These are phyloP conservation scores for Pantala flavescens DNA, from an alignment of 1,140 invertebrate species.

Conservation along the genomic window DNA sequence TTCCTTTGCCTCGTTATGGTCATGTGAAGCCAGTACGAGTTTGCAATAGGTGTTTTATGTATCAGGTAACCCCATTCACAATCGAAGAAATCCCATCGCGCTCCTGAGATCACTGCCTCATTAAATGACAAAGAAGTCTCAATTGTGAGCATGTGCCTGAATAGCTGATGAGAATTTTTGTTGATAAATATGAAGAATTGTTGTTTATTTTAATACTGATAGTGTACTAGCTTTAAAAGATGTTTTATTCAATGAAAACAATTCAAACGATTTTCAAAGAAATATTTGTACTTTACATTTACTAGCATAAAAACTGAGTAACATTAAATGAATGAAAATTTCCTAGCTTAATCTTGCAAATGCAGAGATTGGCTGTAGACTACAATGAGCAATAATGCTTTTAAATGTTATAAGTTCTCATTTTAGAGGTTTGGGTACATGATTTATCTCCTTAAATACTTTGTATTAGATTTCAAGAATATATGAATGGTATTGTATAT, in stretches of 20 bases:
- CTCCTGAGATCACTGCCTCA: slow-evolving; percentile 15
- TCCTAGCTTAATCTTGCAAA: neutral
- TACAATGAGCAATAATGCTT: neutral
- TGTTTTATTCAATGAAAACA: neutral
- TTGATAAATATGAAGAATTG: neutral
- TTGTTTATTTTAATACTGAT: neutral
- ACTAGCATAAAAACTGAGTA: neutral
- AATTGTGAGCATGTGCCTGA: neutral
- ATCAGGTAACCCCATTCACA: slow-evolving; percentile 58
- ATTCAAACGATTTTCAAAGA: neutral
- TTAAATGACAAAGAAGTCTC: neutral
- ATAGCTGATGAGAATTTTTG: neutral
- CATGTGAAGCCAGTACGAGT: slow-evolving; percentile 86
- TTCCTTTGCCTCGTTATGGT: slow-evolving; percentile 85
- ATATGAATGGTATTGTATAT: too few relatives aligned
- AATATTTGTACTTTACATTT: neutral
- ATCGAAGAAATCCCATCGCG: slow-evolving; percentile 26
- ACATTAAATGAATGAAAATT: neutral
- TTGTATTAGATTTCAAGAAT: too few relatives aligned
- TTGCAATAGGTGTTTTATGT: slow-evolving; percentile 83
- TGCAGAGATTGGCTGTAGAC: neutral
- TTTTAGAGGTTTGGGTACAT: neutral
- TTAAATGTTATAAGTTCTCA: neutral
- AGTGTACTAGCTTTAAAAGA: neutral
- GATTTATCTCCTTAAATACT: neutral